Conservation (phyloP, 2,888 invertebrate species). For the Lathronympha strigana region DNA sequence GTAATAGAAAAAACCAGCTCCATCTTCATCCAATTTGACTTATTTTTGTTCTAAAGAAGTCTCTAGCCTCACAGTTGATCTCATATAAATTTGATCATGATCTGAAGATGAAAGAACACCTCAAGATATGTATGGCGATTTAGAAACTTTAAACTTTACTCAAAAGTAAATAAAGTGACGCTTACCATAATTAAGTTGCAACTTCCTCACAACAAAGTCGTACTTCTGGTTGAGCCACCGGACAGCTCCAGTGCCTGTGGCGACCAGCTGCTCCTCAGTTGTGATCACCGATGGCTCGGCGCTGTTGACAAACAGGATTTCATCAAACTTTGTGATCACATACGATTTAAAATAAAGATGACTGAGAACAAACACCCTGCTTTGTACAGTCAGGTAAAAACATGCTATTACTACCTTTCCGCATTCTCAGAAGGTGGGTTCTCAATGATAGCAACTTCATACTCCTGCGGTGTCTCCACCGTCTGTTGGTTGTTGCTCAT, state of each 20-base stretch:
- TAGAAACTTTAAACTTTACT: not conserved
- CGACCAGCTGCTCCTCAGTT: conserved; percentile 71
- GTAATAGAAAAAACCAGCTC: not conserved
- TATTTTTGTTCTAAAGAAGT: no score
- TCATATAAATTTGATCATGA: no score
- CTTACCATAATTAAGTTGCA: conserved; percentile 78
- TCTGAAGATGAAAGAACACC: no score
- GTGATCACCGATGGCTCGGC: conserved; percentile 53
- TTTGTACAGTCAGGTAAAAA: not conserved
- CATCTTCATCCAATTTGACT: no score
- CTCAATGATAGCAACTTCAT: conserved; percentile 78
- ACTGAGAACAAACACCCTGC: no score
- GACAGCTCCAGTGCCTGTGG: conserved; percentile 66
- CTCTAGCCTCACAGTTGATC: no score
- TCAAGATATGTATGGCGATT: no score
- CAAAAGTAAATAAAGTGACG: not conserved
- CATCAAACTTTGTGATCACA: not conserved
- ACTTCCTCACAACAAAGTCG: conserved; percentile 75
- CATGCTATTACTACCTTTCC: conserved; percentile 58
- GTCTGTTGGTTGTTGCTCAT: conserved; percentile 59
- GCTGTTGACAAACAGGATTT: not conserved
- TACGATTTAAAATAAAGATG: no score
- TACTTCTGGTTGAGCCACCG: conserved; percentile 81
- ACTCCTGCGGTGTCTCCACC: conserved; percentile 70
- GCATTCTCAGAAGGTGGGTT: conserved; percentile 58